These are phyloP conservation scores for Oryzias woworae DNA, from an alignment of 2,113 vertebrate species.

Conservation along the genomic window DNA sequence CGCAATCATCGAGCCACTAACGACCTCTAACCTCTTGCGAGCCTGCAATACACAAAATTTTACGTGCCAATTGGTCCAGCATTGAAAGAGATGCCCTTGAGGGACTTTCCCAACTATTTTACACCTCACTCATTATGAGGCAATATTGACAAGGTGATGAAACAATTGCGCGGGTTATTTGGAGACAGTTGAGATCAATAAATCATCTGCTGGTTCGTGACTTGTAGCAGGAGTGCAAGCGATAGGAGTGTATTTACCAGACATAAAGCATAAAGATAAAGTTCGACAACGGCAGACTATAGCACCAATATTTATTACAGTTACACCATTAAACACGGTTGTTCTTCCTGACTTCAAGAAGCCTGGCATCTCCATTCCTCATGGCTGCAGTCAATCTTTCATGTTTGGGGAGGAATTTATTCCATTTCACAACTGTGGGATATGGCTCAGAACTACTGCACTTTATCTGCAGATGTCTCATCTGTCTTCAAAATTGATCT, in stretches of 20 bases:
- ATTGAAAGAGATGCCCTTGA: slow-evolving; percentile 66
- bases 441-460: slow-evolving; percentile 63
- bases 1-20: slow-evolving; percentile 43
- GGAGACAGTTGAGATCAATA: slow-evolving; percentile 76
- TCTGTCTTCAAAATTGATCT: slow-evolving; percentile 74
- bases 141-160: slow-evolving; percentile 75
- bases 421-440: slow-evolving; percentile 50
- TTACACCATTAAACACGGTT: slow-evolving; percentile 39
- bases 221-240: slow-evolving; percentile 51
- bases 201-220: slow-evolving; percentile 73
- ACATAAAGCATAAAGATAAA: slow-evolving; percentile 39
- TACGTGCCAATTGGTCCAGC: slow-evolving; percentile 43
- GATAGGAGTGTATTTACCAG: slow-evolving; percentile 36
- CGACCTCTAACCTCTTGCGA: slow-evolving; percentile 42
- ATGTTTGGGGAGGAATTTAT: slow-evolving; percentile 56
- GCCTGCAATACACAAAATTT: slow-evolving; percentile 49
- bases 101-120: slow-evolving; percentile 61
- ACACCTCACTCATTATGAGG: slow-evolving; percentile 62
- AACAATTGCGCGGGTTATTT: slow-evolving; percentile 75
- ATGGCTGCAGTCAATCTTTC: slow-evolving; percentile 39
- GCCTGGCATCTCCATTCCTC: slow-evolving; percentile 31
- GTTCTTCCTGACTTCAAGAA: slow-evolving; percentile 33
- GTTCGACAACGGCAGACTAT: slow-evolving; percentile 11
- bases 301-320: slow-evolving; percentile 40
- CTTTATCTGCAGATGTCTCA: slow-evolving; percentile 72